phyloP scores from a whole-genome alignment of 2,113 vertebrate genomes.

The Psittacus erithacus region DNA sequence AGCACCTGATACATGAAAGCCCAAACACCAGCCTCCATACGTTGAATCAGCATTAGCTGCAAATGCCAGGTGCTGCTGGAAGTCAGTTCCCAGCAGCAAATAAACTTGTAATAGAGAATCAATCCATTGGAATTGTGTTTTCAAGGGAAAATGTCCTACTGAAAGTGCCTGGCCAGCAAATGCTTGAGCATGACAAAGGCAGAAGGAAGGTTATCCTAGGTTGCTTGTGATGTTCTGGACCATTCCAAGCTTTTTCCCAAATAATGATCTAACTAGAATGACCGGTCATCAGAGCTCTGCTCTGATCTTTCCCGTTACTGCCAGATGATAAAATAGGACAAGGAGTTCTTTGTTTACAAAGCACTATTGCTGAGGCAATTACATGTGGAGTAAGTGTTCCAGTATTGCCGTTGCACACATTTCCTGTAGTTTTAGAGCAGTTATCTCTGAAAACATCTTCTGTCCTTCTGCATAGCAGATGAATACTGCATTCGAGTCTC shows the following conservation, averaged over 20 bases:
- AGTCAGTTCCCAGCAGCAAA: not conserved
- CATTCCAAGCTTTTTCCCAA: not conserved
- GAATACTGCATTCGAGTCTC: not conserved
- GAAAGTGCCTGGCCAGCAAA: not conserved
- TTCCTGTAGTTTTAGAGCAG: not conserved
- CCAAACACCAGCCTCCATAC: not conserved
- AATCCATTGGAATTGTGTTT: not conserved
- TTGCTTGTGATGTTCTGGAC: not conserved
- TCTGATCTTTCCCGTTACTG: not conserved
- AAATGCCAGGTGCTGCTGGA: not conserved
- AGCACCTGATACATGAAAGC: not conserved
- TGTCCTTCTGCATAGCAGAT: not conserved
- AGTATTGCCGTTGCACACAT: not conserved
- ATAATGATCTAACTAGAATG: not conserved
- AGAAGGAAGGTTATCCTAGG: not conserved
- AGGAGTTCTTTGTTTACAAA: slow-evolving; percentile 32
- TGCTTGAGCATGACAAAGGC: not conserved
- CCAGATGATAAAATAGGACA: not conserved
- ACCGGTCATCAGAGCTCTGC: not conserved
- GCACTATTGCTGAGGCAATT: not conserved
- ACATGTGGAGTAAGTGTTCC: not conserved
- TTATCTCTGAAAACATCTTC: not conserved
- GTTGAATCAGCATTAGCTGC: not conserved
- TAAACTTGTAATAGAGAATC: not conserved
- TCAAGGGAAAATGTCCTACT: not conserved